Percentiles rank a stretch among this genome's conserved stretches.
Conservation (phyloP, 92 coral and sea anemone genomes). For the Micromussa lordhowensis region DNA sequence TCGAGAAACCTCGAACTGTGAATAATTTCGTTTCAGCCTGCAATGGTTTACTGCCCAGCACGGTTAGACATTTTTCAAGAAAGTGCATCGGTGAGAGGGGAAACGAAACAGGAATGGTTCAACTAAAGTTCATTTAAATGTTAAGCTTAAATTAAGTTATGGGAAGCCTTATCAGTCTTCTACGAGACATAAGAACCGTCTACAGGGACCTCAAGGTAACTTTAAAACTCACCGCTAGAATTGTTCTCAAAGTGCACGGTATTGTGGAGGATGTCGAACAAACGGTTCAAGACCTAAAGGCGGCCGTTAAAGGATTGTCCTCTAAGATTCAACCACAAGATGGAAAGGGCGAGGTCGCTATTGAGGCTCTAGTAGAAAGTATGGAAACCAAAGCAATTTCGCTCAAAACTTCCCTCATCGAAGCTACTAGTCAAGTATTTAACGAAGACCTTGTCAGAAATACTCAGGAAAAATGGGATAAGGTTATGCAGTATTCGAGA, state of each 20-base stretch:
- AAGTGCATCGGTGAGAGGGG: not conserved
- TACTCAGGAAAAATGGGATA: constrained; percentile 61
- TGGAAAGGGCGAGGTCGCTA: constrained; percentile 28
- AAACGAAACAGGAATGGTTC: not conserved
- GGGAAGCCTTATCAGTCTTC: constrained; percentile 70
- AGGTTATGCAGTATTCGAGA: constrained; percentile 36
- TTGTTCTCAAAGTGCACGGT: constrained; percentile 72
- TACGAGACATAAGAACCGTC: constrained; percentile 66
- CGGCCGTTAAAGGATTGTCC: constrained; percentile 56
- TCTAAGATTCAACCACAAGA: constrained; percentile 34
- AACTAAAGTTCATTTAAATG: not conserved
- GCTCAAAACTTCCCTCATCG: constrained; percentile 60
- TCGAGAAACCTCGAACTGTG: not conserved
- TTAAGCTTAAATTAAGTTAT: not conserved
- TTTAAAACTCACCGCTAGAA: constrained; percentile 68
- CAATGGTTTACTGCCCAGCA: not conserved
- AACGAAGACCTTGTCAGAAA: constrained; percentile 62
- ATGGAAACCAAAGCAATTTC: constrained; percentile 63
- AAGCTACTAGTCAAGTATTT: constrained; percentile 45
- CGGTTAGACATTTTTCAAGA: not conserved
- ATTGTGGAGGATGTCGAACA: constrained; percentile 73
- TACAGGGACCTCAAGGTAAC: constrained; percentile 71
- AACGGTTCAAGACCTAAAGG: constrained; percentile 69
- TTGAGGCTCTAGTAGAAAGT: constrained; percentile 56
- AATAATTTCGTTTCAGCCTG: not conserved